Base-by-base conservation (phyloP, 2,113 vertebrate species). In the Mirounga angustirostris region DNA sequence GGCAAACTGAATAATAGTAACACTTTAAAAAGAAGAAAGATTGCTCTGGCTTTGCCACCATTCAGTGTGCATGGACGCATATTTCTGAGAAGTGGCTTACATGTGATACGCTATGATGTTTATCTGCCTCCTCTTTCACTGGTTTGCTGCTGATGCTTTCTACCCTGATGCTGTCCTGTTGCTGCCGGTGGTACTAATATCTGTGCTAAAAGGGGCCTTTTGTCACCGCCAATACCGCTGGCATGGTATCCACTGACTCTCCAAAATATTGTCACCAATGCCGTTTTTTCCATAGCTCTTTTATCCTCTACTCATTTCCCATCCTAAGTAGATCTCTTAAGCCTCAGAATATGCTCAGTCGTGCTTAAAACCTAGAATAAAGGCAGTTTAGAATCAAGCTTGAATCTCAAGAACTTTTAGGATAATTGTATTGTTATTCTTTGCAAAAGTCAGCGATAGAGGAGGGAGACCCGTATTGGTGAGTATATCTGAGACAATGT, bases 91-190 rank as follows among this genome's bases (percentile, higher is more conserved):
- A 79, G 6, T 56, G 8, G n/a, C 67, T 93, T 50, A 59, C 8
- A 0, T 18, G 10, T 63, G 63, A 59, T 11, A 19, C 5, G 0
- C 58, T 16, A 0, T 22, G 18, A 33, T 5, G 0, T 36, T 36
- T 12, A 16, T 74, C 74, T 52, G 74, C n/a, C 13, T 26, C 26
- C 24, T 71, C 59, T 74, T 56, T 69, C n/a, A 30, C 59, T 30
- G 56, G 10, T 21, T 97, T 76, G 52, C 82, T 92, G 43, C 15
- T 13, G 26, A 76, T 21, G 21, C 65, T 54, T 88, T 79, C 36
- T n/a, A 40, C 24, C 0, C 11, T 58, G 91, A 63, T 5, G 28
- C 15, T 13, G 33, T 43, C 14, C 36, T 46, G 7, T 24, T 65
- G 40, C 2, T 10, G 33, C 0, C 16, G 36, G 15, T 65, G 36